Evolutionary conservation across 2,888 invertebrate species (phyloP).

Genomic region (Coelopa pilipes): DNA sequence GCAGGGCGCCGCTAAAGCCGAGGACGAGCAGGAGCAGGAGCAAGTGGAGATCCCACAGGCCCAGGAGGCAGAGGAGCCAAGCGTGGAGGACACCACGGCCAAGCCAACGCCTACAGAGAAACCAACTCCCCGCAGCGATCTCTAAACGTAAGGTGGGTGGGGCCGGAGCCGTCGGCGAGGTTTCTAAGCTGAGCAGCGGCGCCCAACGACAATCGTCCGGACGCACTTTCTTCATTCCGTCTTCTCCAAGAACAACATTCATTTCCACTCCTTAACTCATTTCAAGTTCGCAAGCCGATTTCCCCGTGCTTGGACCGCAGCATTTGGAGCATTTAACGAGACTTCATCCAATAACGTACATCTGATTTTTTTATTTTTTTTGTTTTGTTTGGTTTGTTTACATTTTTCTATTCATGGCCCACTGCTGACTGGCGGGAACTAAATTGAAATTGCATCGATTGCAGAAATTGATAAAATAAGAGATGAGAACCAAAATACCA

Average conservation of each 20-base stretch:
- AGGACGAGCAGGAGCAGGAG: slow-evolving; percentile 30
- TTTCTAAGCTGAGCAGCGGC: neutral
- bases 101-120: slow-evolving; percentile 45
- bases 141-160: slow-evolving; percentile 49
- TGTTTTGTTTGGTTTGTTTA: too few relatives aligned
- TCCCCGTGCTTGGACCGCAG: neutral
- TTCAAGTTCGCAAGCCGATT: neutral
- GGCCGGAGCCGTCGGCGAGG: neutral
- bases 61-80: slow-evolving; percentile 37
- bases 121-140: slow-evolving; percentile 58
- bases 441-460: too few relatives aligned
- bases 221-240: slow-evolving; percentile 10
- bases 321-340: too few relatives aligned
- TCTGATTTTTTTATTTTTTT: too few relatives aligned
- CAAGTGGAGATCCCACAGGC: slow-evolving; percentile 20
- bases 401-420: too few relatives aligned
- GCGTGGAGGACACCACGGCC: slow-evolving; percentile 18
- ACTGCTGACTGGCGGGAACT: too few relatives aligned
- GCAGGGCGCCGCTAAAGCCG: slow-evolving; percentile 19
- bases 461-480: too few relatives aligned
- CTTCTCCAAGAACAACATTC: neutral
- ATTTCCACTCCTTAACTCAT: neutral
- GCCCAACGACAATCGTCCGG: neutral
- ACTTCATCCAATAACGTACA: too few relatives aligned
- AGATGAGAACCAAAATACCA: neutral